These are phyloP conservation scores for Spicauda simplicius DNA, from an alignment of 2,888 invertebrate genomes.

Conservation along the genomic window DNA sequence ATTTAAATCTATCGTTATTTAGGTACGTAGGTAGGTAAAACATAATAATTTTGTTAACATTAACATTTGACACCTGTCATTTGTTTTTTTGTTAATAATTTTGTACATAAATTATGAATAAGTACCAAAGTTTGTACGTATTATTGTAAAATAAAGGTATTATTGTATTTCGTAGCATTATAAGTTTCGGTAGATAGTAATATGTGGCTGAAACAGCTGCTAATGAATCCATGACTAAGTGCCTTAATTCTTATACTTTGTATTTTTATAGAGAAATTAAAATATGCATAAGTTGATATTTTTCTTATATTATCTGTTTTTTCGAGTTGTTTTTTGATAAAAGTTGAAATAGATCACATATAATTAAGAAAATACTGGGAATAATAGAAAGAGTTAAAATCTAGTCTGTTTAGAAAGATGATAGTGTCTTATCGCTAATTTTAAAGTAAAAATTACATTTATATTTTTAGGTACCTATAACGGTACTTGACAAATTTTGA, in stretches of 20 bases:
- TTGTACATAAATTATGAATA: constrained; percentile 50
- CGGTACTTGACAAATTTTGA: too few relatives aligned
- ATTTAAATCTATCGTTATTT: neutral
- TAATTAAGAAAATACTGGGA: too few relatives aligned
- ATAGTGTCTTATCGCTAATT: too few relatives aligned
- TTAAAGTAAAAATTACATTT: too few relatives aligned
- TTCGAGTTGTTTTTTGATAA: neutral
- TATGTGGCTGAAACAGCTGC: constrained; percentile 11
- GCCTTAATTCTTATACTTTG: too few relatives aligned
- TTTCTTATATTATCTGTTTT: too few relatives aligned
- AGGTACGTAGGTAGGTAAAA: neutral
- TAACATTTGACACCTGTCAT: neutral
- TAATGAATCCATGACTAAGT: constrained; percentile 15
- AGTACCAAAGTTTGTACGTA: constrained; percentile 63
- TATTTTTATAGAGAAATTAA: neutral
- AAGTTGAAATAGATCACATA: too few relatives aligned
- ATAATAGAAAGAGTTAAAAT: too few relatives aligned
- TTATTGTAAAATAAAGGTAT: constrained; percentile 50
- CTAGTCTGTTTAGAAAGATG: too few relatives aligned
- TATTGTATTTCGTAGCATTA: constrained; percentile 48
- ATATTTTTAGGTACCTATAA: too few relatives aligned
- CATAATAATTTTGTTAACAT: too few relatives aligned
- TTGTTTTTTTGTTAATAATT: constrained; percentile 6
- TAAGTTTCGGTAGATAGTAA: constrained; percentile 12
- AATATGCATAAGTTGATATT: neutral